Evolutionary conservation across 2,113 vertebrate genomes (phyloP).

Genomic region (Fregetta grallaria): DNA sequence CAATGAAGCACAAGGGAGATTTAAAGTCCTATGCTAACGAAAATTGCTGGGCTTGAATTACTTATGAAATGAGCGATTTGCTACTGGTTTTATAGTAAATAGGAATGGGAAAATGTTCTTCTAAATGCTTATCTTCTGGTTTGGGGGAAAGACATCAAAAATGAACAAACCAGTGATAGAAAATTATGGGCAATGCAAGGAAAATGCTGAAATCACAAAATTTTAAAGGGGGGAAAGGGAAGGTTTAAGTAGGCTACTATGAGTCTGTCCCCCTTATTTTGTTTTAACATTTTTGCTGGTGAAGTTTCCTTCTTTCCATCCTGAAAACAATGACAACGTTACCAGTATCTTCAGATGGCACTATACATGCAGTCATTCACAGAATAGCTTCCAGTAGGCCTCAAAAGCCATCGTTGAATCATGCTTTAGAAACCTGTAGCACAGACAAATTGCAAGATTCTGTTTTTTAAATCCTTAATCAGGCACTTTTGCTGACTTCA

Average conservation of each 20-base stretch:
- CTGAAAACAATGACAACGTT: not conserved
- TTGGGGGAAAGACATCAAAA: not conserved
- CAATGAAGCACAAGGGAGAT: not conserved
- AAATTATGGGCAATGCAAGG: not conserved
- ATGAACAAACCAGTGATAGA: not conserved
- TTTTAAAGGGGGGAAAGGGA: not conserved
- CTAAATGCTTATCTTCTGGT: not conserved
- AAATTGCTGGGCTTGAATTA: conserved; percentile 34
- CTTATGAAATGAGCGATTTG: not conserved
- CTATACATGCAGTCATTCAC: not conserved
- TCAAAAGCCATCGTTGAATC: not conserved
- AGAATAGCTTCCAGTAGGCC: not conserved
- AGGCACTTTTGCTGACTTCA: conserved; percentile 50
- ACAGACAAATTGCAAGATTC: not conserved
- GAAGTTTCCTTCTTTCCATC: not conserved
- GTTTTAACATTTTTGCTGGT: not conserved
- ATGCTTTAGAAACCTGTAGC: conserved; percentile 1
- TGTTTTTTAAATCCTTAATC: conserved; percentile 36
- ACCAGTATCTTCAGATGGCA: not conserved
- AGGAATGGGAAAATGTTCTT: not conserved
- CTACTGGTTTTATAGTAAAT: not conserved
- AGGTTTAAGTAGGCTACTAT: not conserved
- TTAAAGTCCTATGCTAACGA: not conserved
- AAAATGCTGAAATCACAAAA: not conserved
- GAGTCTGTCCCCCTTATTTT: not conserved